Conservation (phyloP, 2,113 vertebrate genomes). For the Tachysurus fulvidraco region DNA sequence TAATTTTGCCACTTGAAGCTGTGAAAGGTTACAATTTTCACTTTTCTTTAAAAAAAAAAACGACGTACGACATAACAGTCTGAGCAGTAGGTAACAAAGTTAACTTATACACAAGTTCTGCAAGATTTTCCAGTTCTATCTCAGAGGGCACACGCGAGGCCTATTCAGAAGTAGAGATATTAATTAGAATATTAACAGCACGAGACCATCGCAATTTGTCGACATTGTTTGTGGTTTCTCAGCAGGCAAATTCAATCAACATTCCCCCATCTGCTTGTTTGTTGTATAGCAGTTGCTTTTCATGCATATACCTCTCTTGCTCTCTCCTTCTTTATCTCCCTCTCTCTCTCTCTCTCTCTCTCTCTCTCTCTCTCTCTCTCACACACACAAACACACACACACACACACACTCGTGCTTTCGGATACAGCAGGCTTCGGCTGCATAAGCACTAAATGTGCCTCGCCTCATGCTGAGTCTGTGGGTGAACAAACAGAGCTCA, state of each 20-base stretch:
- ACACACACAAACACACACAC: too few relatives aligned
- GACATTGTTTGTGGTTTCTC: conserved; percentile 43
- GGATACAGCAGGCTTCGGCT: conserved; percentile 5
- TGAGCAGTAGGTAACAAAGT: conserved; percentile 6
- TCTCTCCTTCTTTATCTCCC: background rate
- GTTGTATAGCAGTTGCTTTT: conserved; percentile 29
- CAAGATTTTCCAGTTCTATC: conserved; percentile 19
- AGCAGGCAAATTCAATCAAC: conserved; percentile 49
- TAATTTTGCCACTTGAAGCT: background rate
- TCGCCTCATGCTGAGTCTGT: background rate
- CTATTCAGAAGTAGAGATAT: conserved; percentile 30
- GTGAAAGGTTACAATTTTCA: conserved; percentile 2
- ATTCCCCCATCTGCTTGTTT: conserved; percentile 48
- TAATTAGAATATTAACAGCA: conserved; percentile 52
- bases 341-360: background rate
- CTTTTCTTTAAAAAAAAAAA: background rate
- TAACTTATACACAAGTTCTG: conserved; percentile 27
- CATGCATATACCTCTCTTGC: conserved; percentile 14
- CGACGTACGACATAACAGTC: background rate
- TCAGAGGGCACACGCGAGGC: conserved; percentile 23
- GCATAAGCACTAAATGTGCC: conserved; percentile 23
- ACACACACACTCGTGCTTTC: conserved; percentile 1
- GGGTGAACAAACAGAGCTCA: conserved; percentile 8
- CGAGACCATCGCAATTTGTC: conserved; percentile 30
- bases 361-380: background rate